A percentile compares a stretch with the other conserved stretches of the same genome.
Conservation (phyloP, 2,888 invertebrate species). For the Caenorhabditis macrosperma region DNA sequence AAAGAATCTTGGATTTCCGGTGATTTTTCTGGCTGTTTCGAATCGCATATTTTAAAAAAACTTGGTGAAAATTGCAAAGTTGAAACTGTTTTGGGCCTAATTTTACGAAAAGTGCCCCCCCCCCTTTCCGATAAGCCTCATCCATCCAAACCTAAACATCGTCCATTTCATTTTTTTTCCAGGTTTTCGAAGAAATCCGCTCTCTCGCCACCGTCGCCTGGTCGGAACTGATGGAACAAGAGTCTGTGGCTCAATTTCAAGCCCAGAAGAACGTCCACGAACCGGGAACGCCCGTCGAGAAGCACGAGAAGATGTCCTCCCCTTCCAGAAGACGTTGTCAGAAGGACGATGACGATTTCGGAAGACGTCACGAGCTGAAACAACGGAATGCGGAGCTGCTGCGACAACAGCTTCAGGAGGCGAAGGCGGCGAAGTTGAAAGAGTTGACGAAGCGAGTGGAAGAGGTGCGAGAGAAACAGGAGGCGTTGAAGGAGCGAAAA, state of each 20-base stretch:
- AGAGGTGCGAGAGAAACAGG: slow-evolving; percentile 87
- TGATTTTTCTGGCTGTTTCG: no score
- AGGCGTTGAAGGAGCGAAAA: slow-evolving; percentile 88
- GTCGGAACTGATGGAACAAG: slow-evolving; percentile 67
- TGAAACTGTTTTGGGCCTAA: no score
- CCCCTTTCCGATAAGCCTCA: no score
- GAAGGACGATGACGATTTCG: slow-evolving; percentile 65
- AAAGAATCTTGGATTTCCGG: no score
- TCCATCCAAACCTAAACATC: no score
- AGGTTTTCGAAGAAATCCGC: slow-evolving; percentile 35
- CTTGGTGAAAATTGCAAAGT: no score
- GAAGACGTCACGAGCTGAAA: slow-evolving; percentile 87
- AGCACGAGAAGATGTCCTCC: slow-evolving; percentile 94
- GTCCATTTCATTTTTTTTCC: no score
- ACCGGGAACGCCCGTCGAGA: slow-evolving; percentile 92
- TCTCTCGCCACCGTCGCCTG: slow-evolving; percentile 59
- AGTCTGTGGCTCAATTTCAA: slow-evolving; percentile 11
- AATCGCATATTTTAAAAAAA: no score
- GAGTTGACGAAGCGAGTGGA: slow-evolving; percentile 89
- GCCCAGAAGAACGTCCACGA: slow-evolving; percentile 83
- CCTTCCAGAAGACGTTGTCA: slow-evolving; percentile 82
- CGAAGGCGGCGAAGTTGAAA: slow-evolving; percentile 89
- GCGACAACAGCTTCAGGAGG: slow-evolving; percentile 88
- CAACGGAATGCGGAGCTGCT: slow-evolving; percentile 93
- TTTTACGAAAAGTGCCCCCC: no score